Base-by-base conservation (phyloP, 2,113 vertebrate species). In the Notarius lentiginosus region DNA sequence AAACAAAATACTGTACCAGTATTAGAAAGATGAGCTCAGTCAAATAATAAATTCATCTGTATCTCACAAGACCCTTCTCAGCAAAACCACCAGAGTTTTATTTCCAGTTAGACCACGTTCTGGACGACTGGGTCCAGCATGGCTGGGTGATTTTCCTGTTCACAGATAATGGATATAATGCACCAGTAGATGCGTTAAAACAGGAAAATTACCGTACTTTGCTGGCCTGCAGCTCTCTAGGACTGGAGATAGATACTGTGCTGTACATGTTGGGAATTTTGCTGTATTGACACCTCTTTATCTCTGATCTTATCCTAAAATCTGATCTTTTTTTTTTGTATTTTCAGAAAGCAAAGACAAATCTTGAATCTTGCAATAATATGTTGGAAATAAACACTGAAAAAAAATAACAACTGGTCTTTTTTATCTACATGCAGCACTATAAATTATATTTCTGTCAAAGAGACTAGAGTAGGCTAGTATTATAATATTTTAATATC, bases 281-380 rank as follows among this genome's bases (percentile, higher is more conserved):
- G 20, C 30, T 61, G 34, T 82, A 61, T 47, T 34, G 17, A 5
- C 66, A 61, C 49, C 17, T 53, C n/a, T 79, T 27, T 55, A 72
- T 73, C 34, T 82, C 41, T 60, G 10, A 30, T 20, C 4, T 27
- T 20, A 82, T 41, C 80, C 24, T 76, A 30, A 53, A 63, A 86
- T 55, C 53, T 30, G 73, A 56, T 11, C 76, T 89, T 58, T n/a
- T 79, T 76, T 76, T 91, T 93, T 93, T 94, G 87, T 94, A 94
- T 92, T 90, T 70, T 88, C 83, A 83, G 86, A 79, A 87, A 90
- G 66, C 70, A 89, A 89, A 83, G 53, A 66, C 87, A 87, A 73
- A 88, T 79, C 88, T 92, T 93, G 86, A 92, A 89, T 84, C 56
- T 91, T 92, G 90, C 79, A 92, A 92, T 90, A 90, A 91, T 85